Conservation (phyloP, 2,888 invertebrate species). For the Acronicta leporina region DNA sequence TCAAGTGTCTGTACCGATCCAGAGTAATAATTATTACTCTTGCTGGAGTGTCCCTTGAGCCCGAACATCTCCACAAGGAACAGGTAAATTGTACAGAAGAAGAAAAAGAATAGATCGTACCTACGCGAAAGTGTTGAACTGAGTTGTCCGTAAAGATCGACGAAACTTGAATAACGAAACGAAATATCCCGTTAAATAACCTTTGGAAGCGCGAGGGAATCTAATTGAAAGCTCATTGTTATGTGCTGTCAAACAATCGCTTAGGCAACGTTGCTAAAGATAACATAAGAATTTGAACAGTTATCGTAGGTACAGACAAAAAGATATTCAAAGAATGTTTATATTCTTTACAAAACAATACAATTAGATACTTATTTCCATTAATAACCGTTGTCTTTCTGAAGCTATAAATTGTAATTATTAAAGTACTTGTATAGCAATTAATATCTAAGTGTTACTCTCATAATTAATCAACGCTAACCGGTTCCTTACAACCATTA, state of each 20-base stretch:
- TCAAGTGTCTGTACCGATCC: no score
- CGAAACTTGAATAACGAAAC: conserved; percentile 48
- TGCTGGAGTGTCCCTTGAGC: no score
- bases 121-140: conserved; percentile 33
- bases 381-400: not conserved
- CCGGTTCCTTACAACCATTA: conserved; percentile 23
- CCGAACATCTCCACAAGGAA: no score
- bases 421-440: conserved; percentile 8
- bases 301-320: conserved; percentile 2
- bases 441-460: conserved; percentile 21
- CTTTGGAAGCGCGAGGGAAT: conserved; percentile 36
- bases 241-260: conserved; percentile 27
- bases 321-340: not conserved
- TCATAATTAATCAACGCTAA: conserved; percentile 37
- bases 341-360: conserved; percentile 1
- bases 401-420: conserved; percentile 7
- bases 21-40: no score
- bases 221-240: conserved; percentile 31
- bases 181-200: conserved; percentile 50
- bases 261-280: conserved; percentile 1
- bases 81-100: no score
- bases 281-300: conserved; percentile 16
- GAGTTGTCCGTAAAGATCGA: conserved; percentile 32
- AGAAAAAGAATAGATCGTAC: no score
- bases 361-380: no score